Base-by-base conservation (phyloP, 1,140 invertebrate species). In the Pygmarrhopalites habei region DNA sequence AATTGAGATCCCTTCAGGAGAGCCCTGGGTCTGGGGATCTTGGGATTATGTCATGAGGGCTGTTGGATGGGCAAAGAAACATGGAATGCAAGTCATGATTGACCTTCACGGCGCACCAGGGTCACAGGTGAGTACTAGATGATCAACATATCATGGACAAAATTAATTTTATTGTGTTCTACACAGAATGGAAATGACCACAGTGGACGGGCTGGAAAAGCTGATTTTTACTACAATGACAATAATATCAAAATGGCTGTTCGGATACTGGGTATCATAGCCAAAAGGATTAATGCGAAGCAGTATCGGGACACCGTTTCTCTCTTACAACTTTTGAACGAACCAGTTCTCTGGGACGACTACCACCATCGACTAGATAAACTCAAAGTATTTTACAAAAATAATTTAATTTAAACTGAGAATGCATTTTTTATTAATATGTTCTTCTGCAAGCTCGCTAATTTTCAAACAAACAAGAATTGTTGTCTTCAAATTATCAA, bases 271-370 rank as follows among this genome's bases (percentile, higher is more conserved):
- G 56, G 60, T 15, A n/a, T 58, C 25, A 64, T 66, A 10, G 67
- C 67, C 15, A 43, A 58, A n/a, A 41, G 32, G 32, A 17, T 60
- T 57, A 15, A 64, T 60, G 21, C n/a, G n/a, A n/a, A n/a, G 5
- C 60, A 69, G 43, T 69, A 64, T 64, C 32, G 67, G 15, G 46
- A 69, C 21, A 69, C 67, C 0, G 63, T 69, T 5, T 35, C 60
- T 0, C 62, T 69, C 26, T 64, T 69, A 15, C 67, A 69, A 23
- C 17, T 69, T 2, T 26, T 69, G n/a, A 69, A 69, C 51, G 67
- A 69, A 53, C 67, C 67, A 21, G 46, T 66, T 21, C 41, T 69
- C 10, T 69, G 67, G 67, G 60, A 69, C 21, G 67, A 69, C 21
- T 69, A 66, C 29, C 46, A 62, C 28, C 63, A 65, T 46, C 47